Conservation (phyloP, 2,113 vertebrate genomes). For the Cranoglanis bouderius region DNA sequence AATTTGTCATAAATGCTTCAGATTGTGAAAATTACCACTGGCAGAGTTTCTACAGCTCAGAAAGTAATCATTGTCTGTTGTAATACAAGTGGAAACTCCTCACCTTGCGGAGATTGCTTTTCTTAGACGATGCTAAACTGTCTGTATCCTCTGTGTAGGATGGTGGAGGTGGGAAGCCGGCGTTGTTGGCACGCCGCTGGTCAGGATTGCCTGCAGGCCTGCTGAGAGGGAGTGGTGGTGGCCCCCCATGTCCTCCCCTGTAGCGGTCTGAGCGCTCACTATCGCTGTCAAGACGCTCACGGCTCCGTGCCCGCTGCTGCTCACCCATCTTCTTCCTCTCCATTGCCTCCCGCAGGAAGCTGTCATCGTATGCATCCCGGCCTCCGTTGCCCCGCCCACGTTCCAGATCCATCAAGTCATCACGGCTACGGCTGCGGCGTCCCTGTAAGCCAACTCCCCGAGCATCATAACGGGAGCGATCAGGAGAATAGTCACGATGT, state of each 20-base stretch:
- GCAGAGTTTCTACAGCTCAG: background rate
- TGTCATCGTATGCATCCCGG: slow-evolving; percentile 75
- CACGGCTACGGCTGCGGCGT: slow-evolving; percentile 80
- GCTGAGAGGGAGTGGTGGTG: slow-evolving; percentile 68
- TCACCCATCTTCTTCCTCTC: slow-evolving; percentile 77
- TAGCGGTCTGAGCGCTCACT: slow-evolving; percentile 68
- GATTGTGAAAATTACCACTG: background rate
- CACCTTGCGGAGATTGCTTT: slow-evolving; percentile 81
- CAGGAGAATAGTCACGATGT: slow-evolving; percentile 68
- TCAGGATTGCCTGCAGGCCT: slow-evolving; percentile 66
- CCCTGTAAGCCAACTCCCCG: slow-evolving; percentile 54
- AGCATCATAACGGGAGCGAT: slow-evolving; percentile 42
- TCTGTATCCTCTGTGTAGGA: slow-evolving; percentile 77
- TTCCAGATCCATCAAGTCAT: slow-evolving; percentile 78
- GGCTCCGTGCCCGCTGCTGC: slow-evolving; percentile 72
- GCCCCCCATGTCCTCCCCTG: slow-evolving; percentile 56
- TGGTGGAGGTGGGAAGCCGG: slow-evolving; percentile 70
- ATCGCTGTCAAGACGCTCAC: slow-evolving; percentile 74
- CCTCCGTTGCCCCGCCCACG: slow-evolving; percentile 52
- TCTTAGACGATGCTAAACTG: slow-evolving; percentile 78
- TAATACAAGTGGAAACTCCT: slow-evolving; percentile 4
- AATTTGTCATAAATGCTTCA: background rate
- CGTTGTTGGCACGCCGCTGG: slow-evolving; percentile 57
- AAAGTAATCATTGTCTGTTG: background rate
- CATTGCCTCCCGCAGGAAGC: slow-evolving; percentile 80